These are phyloP conservation scores for Leuciscus idus DNA, from an alignment of 2,113 vertebrate species.

Conservation along the genomic window DNA sequence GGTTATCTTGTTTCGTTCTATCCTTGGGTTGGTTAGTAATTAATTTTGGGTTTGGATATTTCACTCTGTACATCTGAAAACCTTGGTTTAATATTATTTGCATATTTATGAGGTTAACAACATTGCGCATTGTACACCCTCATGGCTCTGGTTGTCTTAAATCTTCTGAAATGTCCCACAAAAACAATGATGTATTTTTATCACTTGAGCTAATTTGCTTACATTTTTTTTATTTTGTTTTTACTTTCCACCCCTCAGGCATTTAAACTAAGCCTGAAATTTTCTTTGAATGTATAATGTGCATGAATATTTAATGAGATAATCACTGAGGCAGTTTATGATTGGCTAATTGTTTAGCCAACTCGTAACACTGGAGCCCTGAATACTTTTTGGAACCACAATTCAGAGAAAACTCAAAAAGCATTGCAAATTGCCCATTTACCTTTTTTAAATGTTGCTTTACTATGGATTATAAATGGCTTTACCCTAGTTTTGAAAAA, in stretches of 20 bases:
- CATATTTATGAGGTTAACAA: neutral
- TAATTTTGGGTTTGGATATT: neutral
- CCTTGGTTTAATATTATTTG: neutral
- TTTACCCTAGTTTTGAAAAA: neutral
- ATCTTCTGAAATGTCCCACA: neutral
- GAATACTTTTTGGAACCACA: neutral
- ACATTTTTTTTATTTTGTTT: neutral
- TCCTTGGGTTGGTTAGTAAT: neutral
- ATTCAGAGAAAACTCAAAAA: neutral
- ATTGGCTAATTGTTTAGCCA: neutral
- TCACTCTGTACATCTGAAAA: neutral
- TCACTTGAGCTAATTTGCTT: neutral
- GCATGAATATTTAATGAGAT: neutral
- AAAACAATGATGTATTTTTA: neutral
- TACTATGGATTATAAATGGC: neutral
- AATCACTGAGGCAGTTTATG: neutral
- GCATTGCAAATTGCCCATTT: neutral
- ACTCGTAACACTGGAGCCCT: neutral
- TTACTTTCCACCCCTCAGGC: neutral
- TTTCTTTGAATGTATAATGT: neutral
- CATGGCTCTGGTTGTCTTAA: neutral
- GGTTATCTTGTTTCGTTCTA: neutral
- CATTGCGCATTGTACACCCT: neutral
- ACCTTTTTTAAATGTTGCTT: neutral
- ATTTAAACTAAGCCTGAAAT: neutral